These are phyloP conservation scores for Atlantisia rogersi DNA, from an alignment of 2,113 vertebrate species.

Conservation along the genomic window DNA sequence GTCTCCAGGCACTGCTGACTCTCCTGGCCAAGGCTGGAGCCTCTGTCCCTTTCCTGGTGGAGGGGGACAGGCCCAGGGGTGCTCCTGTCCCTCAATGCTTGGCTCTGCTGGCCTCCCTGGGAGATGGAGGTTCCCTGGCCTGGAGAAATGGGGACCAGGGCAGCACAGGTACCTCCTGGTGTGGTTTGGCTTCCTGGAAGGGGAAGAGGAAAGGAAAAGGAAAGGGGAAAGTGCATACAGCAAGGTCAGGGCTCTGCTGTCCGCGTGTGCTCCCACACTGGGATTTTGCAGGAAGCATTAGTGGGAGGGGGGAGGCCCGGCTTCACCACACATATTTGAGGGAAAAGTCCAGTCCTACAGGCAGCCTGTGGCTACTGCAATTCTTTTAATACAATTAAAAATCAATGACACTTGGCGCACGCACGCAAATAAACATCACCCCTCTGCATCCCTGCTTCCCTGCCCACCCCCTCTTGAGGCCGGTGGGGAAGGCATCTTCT, in stretches of 20 bases:
- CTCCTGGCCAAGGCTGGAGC: not conserved
- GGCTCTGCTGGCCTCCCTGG: not conserved
- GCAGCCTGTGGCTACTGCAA: slow-evolving; percentile 58
- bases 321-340: not conserved
- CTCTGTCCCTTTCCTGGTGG: not conserved
- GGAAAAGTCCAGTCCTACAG: slow-evolving; percentile 58
- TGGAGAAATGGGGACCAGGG: not conserved
- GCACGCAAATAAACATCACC: slow-evolving; percentile 56
- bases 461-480: slow-evolving; percentile 12
- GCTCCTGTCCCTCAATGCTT: not conserved
- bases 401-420: slow-evolving; percentile 33
- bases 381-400: slow-evolving; percentile 44
- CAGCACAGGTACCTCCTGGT: not conserved
- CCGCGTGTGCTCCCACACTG: accelerated
- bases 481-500: slow-evolving; percentile 47
- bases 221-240: not conserved
- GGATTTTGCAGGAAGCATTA: not conserved
- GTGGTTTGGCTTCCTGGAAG: not conserved
- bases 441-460: slow-evolving; percentile 30
- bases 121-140: accelerated
- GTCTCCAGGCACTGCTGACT: not conserved
- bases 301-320: not conserved
- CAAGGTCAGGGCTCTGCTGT: not conserved
- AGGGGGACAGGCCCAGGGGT: not conserved
- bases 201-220: not conserved